A percentile compares a stretch with the other conserved stretches of the same genome.
These are phyloP conservation scores for Diplazon laetatorius DNA, from an alignment of 2,888 invertebrate species.

Conservation along the genomic window DNA sequence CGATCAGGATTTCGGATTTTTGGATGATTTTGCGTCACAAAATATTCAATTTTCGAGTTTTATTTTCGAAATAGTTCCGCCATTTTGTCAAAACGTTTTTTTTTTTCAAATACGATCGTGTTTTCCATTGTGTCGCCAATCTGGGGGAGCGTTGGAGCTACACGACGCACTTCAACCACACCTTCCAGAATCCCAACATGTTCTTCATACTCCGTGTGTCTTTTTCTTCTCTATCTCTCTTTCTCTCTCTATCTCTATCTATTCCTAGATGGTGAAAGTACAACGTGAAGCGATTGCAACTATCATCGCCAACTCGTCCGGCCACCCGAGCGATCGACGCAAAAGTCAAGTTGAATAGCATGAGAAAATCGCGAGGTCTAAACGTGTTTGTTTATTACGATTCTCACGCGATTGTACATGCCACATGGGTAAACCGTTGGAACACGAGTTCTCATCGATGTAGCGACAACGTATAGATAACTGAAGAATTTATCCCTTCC, in stretches of 20 bases:
- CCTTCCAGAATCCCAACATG: slow-evolving; percentile 34
- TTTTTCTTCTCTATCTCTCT: slow-evolving; percentile 2
- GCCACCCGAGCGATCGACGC: slow-evolving; percentile 58
- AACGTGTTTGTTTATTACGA: slow-evolving; percentile 40
- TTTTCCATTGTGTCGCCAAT: slow-evolving; percentile 33
- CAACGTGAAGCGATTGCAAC: slow-evolving; percentile 54
- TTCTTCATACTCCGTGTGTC: slow-evolving; percentile 2
- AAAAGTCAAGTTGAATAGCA: slow-evolving; percentile 81
- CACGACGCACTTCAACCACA: slow-evolving; percentile 36
- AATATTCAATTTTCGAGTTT: no score
- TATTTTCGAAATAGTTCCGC: no score
- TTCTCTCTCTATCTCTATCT: not conserved
- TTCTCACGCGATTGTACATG: slow-evolving; percentile 60
- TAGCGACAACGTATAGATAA: not conserved
- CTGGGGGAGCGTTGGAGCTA: slow-evolving; percentile 5
- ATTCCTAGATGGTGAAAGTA: slow-evolving; percentile 72
- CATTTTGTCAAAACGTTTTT: no score
- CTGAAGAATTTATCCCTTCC: not conserved
- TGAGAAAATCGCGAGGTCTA: slow-evolving; percentile 71
- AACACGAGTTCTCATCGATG: not conserved
- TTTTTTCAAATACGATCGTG: not conserved
- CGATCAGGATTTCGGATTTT: no score
- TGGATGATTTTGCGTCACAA: no score
- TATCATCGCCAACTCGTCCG: slow-evolving; percentile 40
- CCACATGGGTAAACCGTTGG: slow-evolving; percentile 16